Conservation (phyloP, 2,113 vertebrate genomes). For the Plecotus auritus region DNA sequence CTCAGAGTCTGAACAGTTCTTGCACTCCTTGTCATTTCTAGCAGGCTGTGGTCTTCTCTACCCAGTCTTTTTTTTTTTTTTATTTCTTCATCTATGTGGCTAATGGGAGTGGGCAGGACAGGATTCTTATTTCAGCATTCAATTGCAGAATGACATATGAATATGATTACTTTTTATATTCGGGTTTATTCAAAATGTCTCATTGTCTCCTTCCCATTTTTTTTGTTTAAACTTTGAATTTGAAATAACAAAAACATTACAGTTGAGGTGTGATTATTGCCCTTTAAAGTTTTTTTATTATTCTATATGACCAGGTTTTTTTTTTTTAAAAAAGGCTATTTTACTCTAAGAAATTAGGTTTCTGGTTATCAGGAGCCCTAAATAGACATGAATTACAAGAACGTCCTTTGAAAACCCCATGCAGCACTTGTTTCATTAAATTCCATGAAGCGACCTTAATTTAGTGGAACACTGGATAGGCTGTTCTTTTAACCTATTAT, state of each 20-base stretch:
- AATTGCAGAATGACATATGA: conserved; percentile 34
- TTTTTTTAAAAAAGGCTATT: conserved; percentile 70
- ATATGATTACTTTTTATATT: conserved; percentile 62
- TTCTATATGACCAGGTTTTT: conserved; percentile 74
- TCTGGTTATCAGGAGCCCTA: conserved; percentile 87
- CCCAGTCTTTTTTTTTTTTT: not conserved
- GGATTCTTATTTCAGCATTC: conserved; percentile 18
- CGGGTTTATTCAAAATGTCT: conserved; percentile 48
- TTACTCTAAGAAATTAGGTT: conserved; percentile 87
- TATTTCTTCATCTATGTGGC: not conserved
- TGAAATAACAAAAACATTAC: conserved; percentile 82
- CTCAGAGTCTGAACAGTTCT: not conserved
- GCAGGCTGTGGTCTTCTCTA: not conserved
- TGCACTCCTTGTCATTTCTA: not conserved
- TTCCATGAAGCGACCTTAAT: conserved; percentile 87
- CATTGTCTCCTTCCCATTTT: conserved; percentile 55
- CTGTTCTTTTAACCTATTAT: conserved; percentile 88
- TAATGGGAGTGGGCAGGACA: not conserved
- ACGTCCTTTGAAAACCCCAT: conserved; percentile 84
- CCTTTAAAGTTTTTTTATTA: conserved; percentile 80
- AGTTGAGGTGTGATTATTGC: conserved; percentile 81
- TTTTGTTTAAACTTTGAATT: conserved; percentile 74
- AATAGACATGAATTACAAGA: conserved; percentile 89
- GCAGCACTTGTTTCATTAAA: conserved; percentile 87
- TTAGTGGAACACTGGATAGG: conserved; percentile 85